Base-by-base conservation (phyloP, 2,888 invertebrate genomes). In the Helobdella robusta region DNA sequence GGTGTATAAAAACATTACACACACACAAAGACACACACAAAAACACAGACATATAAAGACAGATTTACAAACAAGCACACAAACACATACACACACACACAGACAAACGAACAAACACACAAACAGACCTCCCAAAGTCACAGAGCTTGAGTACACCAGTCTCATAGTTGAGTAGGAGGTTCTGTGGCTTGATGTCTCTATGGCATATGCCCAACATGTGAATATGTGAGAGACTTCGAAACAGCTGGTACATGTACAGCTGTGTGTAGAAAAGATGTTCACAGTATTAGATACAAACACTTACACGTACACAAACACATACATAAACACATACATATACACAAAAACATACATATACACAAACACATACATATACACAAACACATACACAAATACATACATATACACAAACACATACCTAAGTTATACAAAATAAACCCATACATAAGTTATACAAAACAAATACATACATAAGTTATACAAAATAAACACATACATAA, bases 241-340 rank as follows among this genome's bases (percentile, higher is more conserved):
- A 97, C 84, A 98, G 86, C 86, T 98, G 95, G 85, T 97, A 97
- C 94, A 95, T 95, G 84, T 95, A 97, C 81, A 95, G 86, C 91
- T 93, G 84, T 40, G 11, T 15, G 40, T 15, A 40, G 40, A 18
- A 18, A 40, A 40, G 11, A 15, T 15, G 11, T 15, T 40, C 15
- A 18, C 15, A 18, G 15, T 40, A 15, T 40, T 40, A 40, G 15
- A 15, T 8, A 50, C 18, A 50, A n/a, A 50, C 50, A 50, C 50
- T 6, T 25, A 50, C 50, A 50, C 50, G 25, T 25, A 50, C 50
- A 50, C n/a, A n/a, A n/a, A n/a, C n/a, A n/a, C n/a, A n/a, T n/a
- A n/a, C n/a, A n/a, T n/a, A n/a, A n/a, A n/a, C n/a, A n/a, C n/a
- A n/a, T n/a, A n/a, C n/a, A n/a, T n/a, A n/a, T n/a, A n/a, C n/a